Evolutionary conservation across 2,888 invertebrate species (phyloP), one percentile per base, ranked within the genome.

Genomic region (Eupithecia vulgata): DNA sequence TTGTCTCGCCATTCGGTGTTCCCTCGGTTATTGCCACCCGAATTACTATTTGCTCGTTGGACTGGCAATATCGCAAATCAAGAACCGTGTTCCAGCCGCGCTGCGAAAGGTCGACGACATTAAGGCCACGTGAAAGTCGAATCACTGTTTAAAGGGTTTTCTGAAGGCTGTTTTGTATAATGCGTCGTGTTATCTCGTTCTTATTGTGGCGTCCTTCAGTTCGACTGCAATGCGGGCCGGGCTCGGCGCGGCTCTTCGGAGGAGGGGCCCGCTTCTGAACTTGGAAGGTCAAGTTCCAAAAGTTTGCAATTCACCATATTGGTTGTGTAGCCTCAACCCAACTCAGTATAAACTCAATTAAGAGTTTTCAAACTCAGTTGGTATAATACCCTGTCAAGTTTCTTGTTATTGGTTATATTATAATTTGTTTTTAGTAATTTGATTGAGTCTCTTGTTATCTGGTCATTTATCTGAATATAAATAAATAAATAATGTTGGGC

Each of bases 211-310:
- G 89, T 88, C 88, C 88, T 88, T 91, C 88, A 88, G 86, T 86
- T 88, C 86, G 87, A 88, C 94, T 93, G 94, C 94, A 94, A 88
- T 93, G 93, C 94, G 93, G 92, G 85, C 78, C 80, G 85, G 84
- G 87, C 81, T 84, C 82, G 87, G 84, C 84, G 82, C 72, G 72
- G 71, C 34, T 21, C 21, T n/a, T 75, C 80, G 79, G 81, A 78
- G 79, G 81, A 79, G 81, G 83, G 86, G 83, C 82, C 84, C 83
- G 86, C 79, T 87, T 86, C 85, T 87, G 87, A 90, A 91, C 88
- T 91, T 91, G 88, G 87, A 92, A 93, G 93, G 93, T 92, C 91
- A 92, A 90, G 88, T 87, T 88, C 85, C 82, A 76, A 87, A 90
- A 90, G 86, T 91, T 90, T 80, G 81, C 84, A 83, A 86, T 88